A percentile compares a stretch with the other conserved stretches of the same genome.
Evolutionary conservation across 2,113 vertebrate species (phyloP).

Genomic region (Lipophrys pholis): DNA sequence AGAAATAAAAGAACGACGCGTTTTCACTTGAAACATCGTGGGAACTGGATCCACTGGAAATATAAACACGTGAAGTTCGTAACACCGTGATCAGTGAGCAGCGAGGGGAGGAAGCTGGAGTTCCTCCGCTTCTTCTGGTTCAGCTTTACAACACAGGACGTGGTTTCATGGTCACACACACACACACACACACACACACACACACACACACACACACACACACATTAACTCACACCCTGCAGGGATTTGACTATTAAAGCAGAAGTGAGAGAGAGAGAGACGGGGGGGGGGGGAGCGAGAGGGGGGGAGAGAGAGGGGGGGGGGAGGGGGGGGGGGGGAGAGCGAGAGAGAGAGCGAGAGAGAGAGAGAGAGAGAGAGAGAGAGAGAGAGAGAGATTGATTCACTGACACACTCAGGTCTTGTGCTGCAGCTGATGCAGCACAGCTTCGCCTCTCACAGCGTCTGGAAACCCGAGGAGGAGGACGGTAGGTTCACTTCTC

Average conservation of each 20-base stretch:
- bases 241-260: conserved; percentile 65
- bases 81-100: conserved; percentile 8
- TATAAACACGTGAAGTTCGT: too few species aligned
- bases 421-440: conserved; percentile 59
- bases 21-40: too few species aligned
- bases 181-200: conserved; percentile 20
- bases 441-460: conserved; percentile 25
- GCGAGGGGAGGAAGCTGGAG: conserved; percentile 45
- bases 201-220: conserved; percentile 26
- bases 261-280: conserved; percentile 68
- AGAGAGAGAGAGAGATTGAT: neutral
- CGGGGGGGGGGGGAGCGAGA: too few species aligned
- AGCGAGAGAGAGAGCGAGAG: neutral
- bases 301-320: neutral
- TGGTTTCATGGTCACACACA: conserved; percentile 45
- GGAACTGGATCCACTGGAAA: too few species aligned
- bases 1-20: too few species aligned
- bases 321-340: conserved; percentile 33
- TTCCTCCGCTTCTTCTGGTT: conserved; percentile 67
- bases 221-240: conserved; percentile 40
- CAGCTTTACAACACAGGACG: conserved; percentile 67
- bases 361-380: conserved; percentile 35
- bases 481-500: conserved; percentile 52
- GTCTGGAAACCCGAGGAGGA: conserved; percentile 37
- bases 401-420: conserved; percentile 57